phyloP scores from a whole-genome alignment of 2,113 vertebrate genomes.

The Chaenocephalus aceratus region DNA sequence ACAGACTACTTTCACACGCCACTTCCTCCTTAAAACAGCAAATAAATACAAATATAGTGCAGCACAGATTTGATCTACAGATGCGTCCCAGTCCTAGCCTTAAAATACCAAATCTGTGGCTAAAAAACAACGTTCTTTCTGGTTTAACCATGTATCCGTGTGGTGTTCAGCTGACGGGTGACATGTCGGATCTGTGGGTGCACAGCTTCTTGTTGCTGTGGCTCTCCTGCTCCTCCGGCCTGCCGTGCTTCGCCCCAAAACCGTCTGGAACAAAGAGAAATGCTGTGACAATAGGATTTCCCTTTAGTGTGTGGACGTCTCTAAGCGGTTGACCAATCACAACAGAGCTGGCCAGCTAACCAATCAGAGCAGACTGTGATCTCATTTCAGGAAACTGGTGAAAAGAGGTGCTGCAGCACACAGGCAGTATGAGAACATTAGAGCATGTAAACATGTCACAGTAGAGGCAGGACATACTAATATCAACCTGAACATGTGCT shows the following conservation, averaged over 20 bases:
- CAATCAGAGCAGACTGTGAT: no score
- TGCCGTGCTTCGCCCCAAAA: conserved; percentile 66
- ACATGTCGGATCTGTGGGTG: conserved; percentile 1
- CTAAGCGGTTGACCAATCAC: no score
- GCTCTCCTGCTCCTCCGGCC: conserved; percentile 45
- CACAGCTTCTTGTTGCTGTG: conserved; percentile 72
- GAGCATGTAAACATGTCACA: no score
- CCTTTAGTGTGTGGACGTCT: no score
- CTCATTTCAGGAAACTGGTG: no score
- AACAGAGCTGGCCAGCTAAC: no score
- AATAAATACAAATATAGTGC: conserved; percentile 2
- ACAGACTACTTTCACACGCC: not conserved
- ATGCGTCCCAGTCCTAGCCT: not conserved
- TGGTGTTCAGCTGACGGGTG: not conserved
- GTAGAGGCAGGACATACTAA: no score
- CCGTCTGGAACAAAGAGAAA: conserved; percentile 69
- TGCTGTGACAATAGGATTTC: not conserved
- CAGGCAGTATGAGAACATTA: no score
- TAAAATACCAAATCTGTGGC: conserved; percentile 13
- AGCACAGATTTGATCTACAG: conserved; percentile 4
- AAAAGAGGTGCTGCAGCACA: no score
- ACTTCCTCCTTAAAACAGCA: not conserved
- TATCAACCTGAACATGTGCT: no score
- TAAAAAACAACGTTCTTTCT: no score
- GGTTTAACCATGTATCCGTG: not conserved